A percentile compares a stretch with the other conserved stretches of the same genome.
Conservation (phyloP, 2,113 vertebrate species). For the Taxidea taxus region DNA sequence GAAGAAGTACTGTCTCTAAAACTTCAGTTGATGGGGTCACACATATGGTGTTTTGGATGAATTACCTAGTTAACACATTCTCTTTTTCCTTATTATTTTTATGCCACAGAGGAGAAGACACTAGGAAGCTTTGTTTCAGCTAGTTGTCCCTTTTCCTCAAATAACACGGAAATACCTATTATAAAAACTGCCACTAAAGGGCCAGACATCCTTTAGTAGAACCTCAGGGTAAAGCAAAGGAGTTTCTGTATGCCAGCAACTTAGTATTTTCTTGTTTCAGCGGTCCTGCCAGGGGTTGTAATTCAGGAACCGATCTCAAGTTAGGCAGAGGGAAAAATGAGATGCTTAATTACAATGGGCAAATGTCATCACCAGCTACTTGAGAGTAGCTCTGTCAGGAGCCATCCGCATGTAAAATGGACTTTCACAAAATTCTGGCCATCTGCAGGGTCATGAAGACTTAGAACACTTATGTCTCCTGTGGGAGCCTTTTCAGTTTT, state of each 20-base stretch:
- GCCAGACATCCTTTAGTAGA: constrained; percentile 24
- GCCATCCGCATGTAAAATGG: not conserved
- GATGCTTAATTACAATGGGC: constrained; percentile 31
- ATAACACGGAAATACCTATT: not conserved
- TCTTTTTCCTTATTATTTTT: not conserved
- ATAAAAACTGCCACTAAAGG: not conserved
- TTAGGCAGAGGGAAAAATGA: constrained; percentile 20
- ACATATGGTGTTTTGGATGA: not conserved
- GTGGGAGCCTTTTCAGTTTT: not conserved
- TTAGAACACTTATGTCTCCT: not conserved
- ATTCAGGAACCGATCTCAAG: constrained; percentile 11
- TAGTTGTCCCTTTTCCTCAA: constrained; percentile 22
- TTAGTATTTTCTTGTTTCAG: constrained; percentile 36
- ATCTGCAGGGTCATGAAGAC: not conserved
- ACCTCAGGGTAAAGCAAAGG: constrained; percentile 5
- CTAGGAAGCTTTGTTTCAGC: constrained; percentile 9
- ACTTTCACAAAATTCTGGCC: not conserved
- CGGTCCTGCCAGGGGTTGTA: constrained; percentile 18
- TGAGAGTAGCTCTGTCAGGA: not conserved
- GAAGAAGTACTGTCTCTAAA: not conserved
- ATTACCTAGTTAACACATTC: not conserved
- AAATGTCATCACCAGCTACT: constrained; percentile 27
- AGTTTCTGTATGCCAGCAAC: not conserved
- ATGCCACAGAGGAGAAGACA: not conserved
- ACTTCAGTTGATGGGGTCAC: not conserved